Evolutionary conservation across 2,113 vertebrate genomes (phyloP), one percentile per base, ranked within the genome.

Genomic region (Bufo bufo): DNA sequence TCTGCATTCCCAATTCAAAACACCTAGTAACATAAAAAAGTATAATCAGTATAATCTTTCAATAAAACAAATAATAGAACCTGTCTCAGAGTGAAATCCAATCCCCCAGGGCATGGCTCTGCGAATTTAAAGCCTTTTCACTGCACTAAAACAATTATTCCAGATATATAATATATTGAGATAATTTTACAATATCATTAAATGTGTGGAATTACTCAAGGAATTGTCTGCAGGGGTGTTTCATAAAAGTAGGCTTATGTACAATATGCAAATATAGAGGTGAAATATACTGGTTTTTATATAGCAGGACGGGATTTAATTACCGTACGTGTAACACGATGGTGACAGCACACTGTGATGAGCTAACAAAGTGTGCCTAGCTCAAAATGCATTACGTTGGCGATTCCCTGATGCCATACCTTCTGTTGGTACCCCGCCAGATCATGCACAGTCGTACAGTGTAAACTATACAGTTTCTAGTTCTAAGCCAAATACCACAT

Each of bases 41-140:
- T 65, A 81, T 90, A 85, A 91, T 87, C 85, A 59, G 65, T 74
- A 78, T 88, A 88, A 91, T 90, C 91, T 92, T 92, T 93, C 93
- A 91, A 94, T 95, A 94, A 95, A 95, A 92, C 63, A 93, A 94
- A 94, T 93, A 50, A 93, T 93, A 93, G 93, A 94, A 95, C 94
- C 93, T 93, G 91, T 93, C 95, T 93, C 94, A 94, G 93, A 95
- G 89, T 93, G 90, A 90, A 94, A 93, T 89, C 92, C 92, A 82
- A 90, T 92, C 91, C 92, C 72, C 95, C 94, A 94, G 94, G 95
- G 87, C 74, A 89, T 59, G 58, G 61, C 49, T 84, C 59, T 78
- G 58, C 58, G 71, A 58, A 50, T 66, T 84, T 66, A 78, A 89
- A 69, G 19, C 79, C 66, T 71, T 72, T 87, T 82, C 59, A 82